Evolutionary conservation across 2,888 invertebrate species (phyloP).

Genomic region (Trissoscelio sp.): DNA sequence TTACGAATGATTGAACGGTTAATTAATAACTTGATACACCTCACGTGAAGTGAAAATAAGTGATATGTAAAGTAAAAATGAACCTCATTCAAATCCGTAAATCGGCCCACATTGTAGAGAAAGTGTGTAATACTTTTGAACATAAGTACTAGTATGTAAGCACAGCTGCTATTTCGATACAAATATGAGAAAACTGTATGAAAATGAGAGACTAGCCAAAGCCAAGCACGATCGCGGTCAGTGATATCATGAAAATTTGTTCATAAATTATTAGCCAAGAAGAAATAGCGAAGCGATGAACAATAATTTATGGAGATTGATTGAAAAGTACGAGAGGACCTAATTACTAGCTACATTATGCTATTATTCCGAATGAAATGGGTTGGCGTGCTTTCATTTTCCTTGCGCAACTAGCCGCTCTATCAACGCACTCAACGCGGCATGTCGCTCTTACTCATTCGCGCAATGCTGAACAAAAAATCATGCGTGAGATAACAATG

Average conservation of each 20-base stretch:
- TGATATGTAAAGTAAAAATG: neutral
- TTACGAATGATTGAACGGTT: too few species aligned
- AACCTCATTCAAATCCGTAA: neutral
- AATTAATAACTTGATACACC: neutral
- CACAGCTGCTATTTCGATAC: neutral
- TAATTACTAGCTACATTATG: constrained; percentile 15
- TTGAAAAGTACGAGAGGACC: constrained; percentile 6
- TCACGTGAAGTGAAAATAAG: too few species aligned
- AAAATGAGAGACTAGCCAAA: neutral
- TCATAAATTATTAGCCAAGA: constrained; percentile 1
- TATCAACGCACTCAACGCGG: constrained; percentile 41
- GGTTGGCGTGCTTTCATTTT: constrained; percentile 46
- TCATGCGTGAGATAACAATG: constrained; percentile 5
- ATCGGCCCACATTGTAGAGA: constrained; percentile 25
- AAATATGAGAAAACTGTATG: constrained; percentile 5
- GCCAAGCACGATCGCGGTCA: neutral
- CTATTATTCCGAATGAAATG: constrained; percentile 31
- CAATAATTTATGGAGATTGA: constrained; percentile 5
- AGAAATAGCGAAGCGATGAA: neutral
- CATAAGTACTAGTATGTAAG: constrained; percentile 1
- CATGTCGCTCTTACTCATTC: constrained; percentile 17
- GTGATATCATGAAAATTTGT: neutral
- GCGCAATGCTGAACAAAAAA: constrained; percentile 22
- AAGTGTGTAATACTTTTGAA: constrained; percentile 27
- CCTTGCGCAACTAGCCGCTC: constrained; percentile 36